These are phyloP conservation scores for Tyria jacobaeae DNA, from an alignment of 2,888 invertebrate genomes.

Conservation along the genomic window DNA sequence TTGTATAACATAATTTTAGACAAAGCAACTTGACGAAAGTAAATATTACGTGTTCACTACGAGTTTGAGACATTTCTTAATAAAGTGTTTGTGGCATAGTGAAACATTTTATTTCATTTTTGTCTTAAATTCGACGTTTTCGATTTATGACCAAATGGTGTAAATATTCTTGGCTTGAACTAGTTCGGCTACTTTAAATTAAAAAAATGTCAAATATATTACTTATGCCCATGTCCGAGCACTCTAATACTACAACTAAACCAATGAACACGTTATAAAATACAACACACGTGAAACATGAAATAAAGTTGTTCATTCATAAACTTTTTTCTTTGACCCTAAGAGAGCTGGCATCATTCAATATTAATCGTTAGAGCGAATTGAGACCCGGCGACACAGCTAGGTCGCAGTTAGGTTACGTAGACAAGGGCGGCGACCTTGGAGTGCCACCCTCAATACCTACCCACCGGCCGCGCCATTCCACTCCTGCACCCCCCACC, in stretches of 20 bases:
- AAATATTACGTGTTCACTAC: conserved; percentile 7
- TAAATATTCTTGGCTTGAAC: conserved; percentile 35
- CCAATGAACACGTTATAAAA: conserved; percentile 22
- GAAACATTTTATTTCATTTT: conserved; percentile 28
- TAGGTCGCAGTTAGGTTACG: conserved; percentile 77
- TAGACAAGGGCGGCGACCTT: conserved; percentile 83
- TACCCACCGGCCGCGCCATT: conserved; percentile 37
- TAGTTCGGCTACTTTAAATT: conserved; percentile 25
- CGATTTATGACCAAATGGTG: conserved; percentile 25
- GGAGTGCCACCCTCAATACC: conserved; percentile 53
- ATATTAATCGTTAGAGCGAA: conserved; percentile 73
- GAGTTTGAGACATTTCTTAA: conserved; percentile 14
- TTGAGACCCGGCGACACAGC: conserved; percentile 72
- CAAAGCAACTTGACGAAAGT: conserved; percentile 1
- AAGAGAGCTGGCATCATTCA: conserved; percentile 56
- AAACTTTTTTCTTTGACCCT: conserved; percentile 32
- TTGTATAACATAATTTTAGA: neutral
- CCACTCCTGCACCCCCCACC: conserved; percentile 45
- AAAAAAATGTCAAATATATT: conserved; percentile 34
- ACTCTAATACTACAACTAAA: conserved; percentile 23
- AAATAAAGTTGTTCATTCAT: conserved; percentile 35
- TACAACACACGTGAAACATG: conserved; percentile 13
- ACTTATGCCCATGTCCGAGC: conserved; percentile 27
- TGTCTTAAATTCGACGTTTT: conserved; percentile 26
- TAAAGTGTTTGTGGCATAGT: conserved; percentile 2